phyloP scores from a whole-genome alignment of 2,113 vertebrate species.

The Halichoerus grypus region DNA sequence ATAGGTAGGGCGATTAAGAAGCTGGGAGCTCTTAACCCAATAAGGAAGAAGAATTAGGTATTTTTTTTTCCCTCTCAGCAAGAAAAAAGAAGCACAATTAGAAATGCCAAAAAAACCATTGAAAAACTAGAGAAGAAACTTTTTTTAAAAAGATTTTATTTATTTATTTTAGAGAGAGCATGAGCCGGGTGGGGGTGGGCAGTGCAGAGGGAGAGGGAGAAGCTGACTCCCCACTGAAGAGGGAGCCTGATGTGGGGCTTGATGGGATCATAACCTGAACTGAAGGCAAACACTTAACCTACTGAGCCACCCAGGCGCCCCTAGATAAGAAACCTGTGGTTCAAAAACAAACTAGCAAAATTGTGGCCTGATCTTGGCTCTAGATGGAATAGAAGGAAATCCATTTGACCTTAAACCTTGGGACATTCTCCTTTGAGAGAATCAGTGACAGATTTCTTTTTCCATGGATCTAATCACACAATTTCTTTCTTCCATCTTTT shows the following conservation, averaged over 20 bases:
- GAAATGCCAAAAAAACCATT: neutral
- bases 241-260: accelerated
- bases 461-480: neutral
- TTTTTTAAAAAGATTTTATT: neutral
- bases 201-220: neutral
- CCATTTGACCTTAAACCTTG: neutral
- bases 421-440: neutral
- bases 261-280: neutral
- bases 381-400: neutral
- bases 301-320: neutral
- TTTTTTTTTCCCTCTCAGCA: neutral
- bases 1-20: neutral
- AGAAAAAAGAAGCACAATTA: neutral
- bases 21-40: neutral
- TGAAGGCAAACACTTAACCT: neutral
- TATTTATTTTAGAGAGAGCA: neutral
- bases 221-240: neutral
- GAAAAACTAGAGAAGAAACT: neutral
- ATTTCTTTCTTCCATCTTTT: neutral
- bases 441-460: neutral
- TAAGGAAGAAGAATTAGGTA: neutral
- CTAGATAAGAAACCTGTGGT: neutral
- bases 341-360: conserved; percentile 2
- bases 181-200: too few relatives aligned
- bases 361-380: neutral